phyloP scores from a whole-genome alignment of 2,888 invertebrate species.

The Erebia ligea region DNA sequence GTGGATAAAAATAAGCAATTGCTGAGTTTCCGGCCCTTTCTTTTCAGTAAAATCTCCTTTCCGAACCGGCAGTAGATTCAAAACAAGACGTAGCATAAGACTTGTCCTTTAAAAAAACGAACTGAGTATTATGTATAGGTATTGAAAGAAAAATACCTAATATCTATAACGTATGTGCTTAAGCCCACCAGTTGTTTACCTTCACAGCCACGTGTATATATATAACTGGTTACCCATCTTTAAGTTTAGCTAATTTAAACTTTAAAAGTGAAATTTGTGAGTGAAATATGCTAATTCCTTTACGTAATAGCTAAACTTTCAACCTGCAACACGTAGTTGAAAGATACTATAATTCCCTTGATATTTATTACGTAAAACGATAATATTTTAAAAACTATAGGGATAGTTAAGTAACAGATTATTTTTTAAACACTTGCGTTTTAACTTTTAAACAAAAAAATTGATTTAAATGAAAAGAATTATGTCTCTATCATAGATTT shows the following conservation, averaged over 20 bases:
- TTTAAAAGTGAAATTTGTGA: constrained; percentile 45
- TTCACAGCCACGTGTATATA: not conserved
- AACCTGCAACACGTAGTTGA: constrained; percentile 21
- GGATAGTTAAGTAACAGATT: no score
- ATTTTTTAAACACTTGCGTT: no score
- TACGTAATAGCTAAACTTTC: constrained; percentile 42
- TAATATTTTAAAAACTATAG: no score
- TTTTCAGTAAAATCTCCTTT: no score
- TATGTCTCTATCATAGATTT: no score
- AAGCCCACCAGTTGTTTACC: not conserved
- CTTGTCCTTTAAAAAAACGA: no score
- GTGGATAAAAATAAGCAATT: no score
- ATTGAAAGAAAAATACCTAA: not conserved
- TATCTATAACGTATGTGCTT: not conserved
- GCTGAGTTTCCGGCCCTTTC: no score
- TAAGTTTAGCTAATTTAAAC: constrained; percentile 31
- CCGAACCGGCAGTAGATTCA: no score
- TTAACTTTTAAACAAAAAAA: no score
- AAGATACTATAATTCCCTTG: constrained; percentile 25
- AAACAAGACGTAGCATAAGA: no score
- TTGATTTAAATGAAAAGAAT: no score
- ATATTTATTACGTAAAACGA: not conserved
- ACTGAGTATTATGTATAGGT: not conserved
- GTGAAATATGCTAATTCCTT: constrained; percentile 43
- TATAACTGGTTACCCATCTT: constrained; percentile 8